Percentiles rank a stretch among this genome's conserved stretches.
Conservation (phyloP, 2,797 vertebrate species). For the Acanthurus leucopareius region DNA sequence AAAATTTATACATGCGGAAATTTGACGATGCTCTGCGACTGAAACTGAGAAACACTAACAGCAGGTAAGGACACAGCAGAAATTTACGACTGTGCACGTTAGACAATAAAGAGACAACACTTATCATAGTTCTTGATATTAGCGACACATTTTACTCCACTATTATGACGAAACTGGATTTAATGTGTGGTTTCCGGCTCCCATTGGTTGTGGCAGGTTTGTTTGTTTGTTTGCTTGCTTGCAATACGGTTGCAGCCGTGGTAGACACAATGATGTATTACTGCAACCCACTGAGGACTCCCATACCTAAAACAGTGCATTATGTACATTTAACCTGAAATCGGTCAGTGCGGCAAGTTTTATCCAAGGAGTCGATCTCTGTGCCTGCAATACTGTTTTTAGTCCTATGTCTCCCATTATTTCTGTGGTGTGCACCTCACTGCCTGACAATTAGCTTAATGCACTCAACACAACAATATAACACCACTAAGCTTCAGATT, state of each 20-base stretch:
- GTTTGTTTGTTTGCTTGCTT: background rate
- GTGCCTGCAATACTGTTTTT: background rate
- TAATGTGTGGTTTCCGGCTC: background rate
- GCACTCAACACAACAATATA: background rate
- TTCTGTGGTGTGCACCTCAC: background rate
- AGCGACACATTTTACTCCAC: background rate
- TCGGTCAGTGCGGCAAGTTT: background rate
- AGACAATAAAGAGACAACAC: background rate
- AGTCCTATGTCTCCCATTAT: background rate
- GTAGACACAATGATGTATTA: background rate
- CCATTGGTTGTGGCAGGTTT: background rate
- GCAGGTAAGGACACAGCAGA: constrained; percentile 64
- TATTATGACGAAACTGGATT: background rate
- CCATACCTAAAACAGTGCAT: background rate
- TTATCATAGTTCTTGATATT: no score
- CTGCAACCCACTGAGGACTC: background rate
- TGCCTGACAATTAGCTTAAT: background rate
- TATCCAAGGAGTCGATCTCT: background rate
- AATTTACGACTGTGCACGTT: background rate
- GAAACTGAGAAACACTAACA: constrained; percentile 15
- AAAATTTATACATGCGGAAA: background rate
- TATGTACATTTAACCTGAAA: background rate
- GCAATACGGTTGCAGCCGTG: background rate
- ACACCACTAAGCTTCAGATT: background rate
- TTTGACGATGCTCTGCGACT: constrained; percentile 14